Evolutionary conservation across 1,140 invertebrate species (phyloP), one percentile per base, ranked within the genome.

Genomic region (Thaumatotibia leucotreta): DNA sequence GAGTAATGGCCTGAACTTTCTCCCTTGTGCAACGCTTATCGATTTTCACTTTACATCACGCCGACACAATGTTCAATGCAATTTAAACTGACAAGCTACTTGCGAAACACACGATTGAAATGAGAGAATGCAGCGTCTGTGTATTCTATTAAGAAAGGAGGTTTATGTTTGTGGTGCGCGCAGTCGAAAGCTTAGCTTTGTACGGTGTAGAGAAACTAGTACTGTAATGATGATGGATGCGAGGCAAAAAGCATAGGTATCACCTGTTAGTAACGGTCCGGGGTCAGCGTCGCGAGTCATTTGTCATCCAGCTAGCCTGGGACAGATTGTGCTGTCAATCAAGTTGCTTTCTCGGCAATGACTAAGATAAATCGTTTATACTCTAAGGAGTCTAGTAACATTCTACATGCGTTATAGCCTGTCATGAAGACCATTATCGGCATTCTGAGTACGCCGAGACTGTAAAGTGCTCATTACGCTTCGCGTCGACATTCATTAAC

Each of bases 301-400:
- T 54, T 54, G 50, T 54, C 50, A 24, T n/a, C 23, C 50, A n/a
- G 50, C 50, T n/a, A 54, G 50, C 50, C 50, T 54, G 45, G 76
- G 65, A 75, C 71, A 73, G 69, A 73, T 75, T 67, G 68, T 62
- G 22, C 66, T 64, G 71, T 72, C 69, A 70, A 72, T 75, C 70
- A 68, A 32, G 64, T 49, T 50, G 63, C 68, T 66, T 71, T 73
- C 67, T 54, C 63, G 39, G 64, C 27, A 24, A 61, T 62, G 65
- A 66, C 61, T 61, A 50, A 66, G 65, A 66, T 39, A 62, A 66
- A 66, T 66, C 39, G 58, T 20, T 50, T 27, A 27, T 27, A n/a
- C 23, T 23, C 23, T n/a, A 24, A 23, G 22, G 50, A 24, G 24
- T 54, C 50, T 11, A 52, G 49, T 23, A 8, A 52, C 35, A n/a